phyloP scores from a whole-genome alignment of 2,888 invertebrate species.

The Cheilosia grossa region DNA sequence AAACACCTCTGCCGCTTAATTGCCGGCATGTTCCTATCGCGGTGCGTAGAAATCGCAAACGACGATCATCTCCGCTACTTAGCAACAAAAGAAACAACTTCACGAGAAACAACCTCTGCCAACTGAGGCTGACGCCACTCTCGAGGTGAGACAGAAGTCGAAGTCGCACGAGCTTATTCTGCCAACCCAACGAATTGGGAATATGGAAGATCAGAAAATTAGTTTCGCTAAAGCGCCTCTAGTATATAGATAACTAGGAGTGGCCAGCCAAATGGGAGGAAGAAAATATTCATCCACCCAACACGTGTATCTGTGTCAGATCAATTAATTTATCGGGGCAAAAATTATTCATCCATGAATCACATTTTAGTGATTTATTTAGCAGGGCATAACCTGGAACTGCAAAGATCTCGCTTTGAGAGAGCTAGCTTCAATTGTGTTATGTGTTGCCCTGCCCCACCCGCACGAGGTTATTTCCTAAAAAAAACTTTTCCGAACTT shows the following conservation, averaged over 20 bases:
- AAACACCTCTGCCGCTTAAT: too few relatives aligned
- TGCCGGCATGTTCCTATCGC: too few relatives aligned
- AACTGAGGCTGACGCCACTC: slow-evolving; percentile 29
- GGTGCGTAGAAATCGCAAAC: slow-evolving; percentile 25
- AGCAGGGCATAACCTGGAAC: slow-evolving; percentile 28
- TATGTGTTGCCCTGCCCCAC: slow-evolving; percentile 34
- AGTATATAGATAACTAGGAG: slow-evolving; percentile 38
- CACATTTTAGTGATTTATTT: slow-evolving; percentile 39
- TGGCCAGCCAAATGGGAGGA: slow-evolving; percentile 18
- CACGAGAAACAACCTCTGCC: slow-evolving; percentile 26
- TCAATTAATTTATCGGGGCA: slow-evolving; percentile 14
- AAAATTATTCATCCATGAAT: slow-evolving; percentile 45
- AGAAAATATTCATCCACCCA: not conserved
- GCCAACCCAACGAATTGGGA: slow-evolving; percentile 41
- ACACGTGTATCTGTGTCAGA: slow-evolving; percentile 45
- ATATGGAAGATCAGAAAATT: not conserved
- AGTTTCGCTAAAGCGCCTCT: not conserved
- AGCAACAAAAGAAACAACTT: slow-evolving; percentile 27
- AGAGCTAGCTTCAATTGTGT: not conserved
- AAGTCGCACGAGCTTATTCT: slow-evolving; percentile 8
- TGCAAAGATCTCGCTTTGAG: slow-evolving; percentile 7
- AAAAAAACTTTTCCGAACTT: slow-evolving; percentile 34
- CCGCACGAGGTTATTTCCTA: not conserved
- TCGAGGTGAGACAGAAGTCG: slow-evolving; percentile 8
- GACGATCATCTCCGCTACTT: slow-evolving; percentile 28